phyloP scores from a whole-genome alignment of 2,797 vertebrate species.

The Moxostoma hubbsi region DNA sequence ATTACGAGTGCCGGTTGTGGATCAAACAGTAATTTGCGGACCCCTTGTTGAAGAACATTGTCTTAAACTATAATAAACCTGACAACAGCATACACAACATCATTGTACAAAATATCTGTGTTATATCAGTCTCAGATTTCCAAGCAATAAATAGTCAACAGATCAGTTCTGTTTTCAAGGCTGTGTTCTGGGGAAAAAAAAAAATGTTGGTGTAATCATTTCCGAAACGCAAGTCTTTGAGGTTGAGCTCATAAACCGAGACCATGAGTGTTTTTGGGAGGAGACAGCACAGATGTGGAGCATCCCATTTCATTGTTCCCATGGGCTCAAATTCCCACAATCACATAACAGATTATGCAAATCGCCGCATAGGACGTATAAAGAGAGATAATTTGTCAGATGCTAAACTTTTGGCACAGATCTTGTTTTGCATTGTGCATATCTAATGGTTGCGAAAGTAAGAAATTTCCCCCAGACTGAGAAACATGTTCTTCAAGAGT shows the following conservation, averaged over 20 bases:
- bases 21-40: too few relatives aligned
- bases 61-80: too few relatives aligned
- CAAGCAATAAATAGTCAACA: slow-evolving; percentile 23
- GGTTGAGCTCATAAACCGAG: neutral
- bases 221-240: neutral
- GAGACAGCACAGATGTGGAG: neutral
- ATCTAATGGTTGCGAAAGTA: neutral
- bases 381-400: slow-evolving; percentile 1
- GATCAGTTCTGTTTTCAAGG: neutral
- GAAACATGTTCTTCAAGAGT: slow-evolving; percentile 8
- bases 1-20: too few relatives aligned
- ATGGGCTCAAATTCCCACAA: slow-evolving; percentile 12
- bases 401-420: slow-evolving; percentile 25
- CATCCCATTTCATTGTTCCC: neutral
- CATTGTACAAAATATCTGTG: neutral
- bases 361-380: neutral
- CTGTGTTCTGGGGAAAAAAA: neutral
- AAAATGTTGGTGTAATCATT: neutral
- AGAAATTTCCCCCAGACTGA: slow-evolving; percentile 21
- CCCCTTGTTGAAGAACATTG: too few relatives aligned
- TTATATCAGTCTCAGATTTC: slow-evolving; percentile 27
- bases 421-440: slow-evolving; percentile 7
- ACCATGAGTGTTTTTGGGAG: neutral
- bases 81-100: neutral
- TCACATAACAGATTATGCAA: slow-evolving; percentile 2